phyloP scores from a whole-genome alignment of 2,113 vertebrate genomes.

The Pachypanchax playfairii region DNA sequence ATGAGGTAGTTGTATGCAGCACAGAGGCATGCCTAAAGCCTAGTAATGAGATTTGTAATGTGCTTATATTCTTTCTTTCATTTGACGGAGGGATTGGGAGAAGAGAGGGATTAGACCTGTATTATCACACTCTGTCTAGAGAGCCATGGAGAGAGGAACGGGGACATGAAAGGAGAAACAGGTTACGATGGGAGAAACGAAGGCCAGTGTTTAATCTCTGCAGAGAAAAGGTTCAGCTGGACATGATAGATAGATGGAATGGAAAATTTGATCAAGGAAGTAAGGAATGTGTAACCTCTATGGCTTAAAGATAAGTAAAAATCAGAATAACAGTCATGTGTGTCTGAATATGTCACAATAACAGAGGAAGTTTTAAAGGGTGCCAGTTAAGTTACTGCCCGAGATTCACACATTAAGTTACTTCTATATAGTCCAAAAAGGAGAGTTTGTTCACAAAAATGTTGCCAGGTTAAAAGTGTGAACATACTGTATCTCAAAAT shows the following conservation, averaged over 20 bases:
- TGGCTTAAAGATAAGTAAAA: conserved; percentile 8
- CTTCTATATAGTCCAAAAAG: too few relatives aligned
- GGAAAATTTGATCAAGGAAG: neutral
- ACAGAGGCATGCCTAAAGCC: conserved; percentile 64
- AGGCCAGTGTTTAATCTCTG: conserved; percentile 34
- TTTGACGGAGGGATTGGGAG: conserved; percentile 69
- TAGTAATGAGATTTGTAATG: conserved; percentile 77
- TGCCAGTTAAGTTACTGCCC: too few relatives aligned
- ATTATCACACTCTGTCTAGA: conserved; percentile 69
- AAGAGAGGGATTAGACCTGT: conserved; percentile 72
- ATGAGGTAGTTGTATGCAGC: conserved; percentile 50
- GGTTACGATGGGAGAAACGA: conserved; percentile 44
- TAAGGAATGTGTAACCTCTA: neutral
- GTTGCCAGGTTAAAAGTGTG: too few relatives aligned
- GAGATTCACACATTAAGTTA: too few relatives aligned
- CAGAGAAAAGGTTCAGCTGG: conserved; percentile 24
- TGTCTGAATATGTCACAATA: conserved; percentile 1
- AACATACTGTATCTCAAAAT: too few relatives aligned
- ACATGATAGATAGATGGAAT: neutral
- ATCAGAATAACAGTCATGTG: neutral
- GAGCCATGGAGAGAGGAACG: conserved; percentile 34
- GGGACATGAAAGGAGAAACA: conserved; percentile 39
- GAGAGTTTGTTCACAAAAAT: too few relatives aligned
- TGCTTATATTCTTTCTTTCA: conserved; percentile 75
- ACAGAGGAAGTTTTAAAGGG: too few relatives aligned